Evolutionary conservation across 2,797 vertebrate species (phyloP).

Genomic region (Sebastes goodei): DNA sequence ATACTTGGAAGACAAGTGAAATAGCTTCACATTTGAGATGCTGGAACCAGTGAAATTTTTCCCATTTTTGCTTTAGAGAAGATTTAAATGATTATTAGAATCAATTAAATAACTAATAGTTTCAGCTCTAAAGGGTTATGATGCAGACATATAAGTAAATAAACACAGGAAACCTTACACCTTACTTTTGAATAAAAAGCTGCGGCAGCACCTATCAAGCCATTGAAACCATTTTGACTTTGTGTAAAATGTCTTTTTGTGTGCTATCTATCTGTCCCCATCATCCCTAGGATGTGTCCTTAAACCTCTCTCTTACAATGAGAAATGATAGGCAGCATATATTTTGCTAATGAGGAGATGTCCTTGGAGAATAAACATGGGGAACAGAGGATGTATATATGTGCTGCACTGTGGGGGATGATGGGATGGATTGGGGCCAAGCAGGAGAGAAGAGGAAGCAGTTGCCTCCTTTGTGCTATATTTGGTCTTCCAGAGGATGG

Average conservation of each 20-base stretch:
- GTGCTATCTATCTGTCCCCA: constrained; percentile 30
- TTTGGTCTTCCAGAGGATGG: constrained; percentile 80
- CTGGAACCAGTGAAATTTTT: background rate
- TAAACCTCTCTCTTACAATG: constrained; percentile 53
- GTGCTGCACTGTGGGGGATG: constrained; percentile 73
- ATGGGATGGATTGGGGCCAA: constrained; percentile 73
- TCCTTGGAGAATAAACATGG: constrained; percentile 71
- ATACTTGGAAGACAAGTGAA: background rate
- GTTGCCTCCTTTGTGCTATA: constrained; percentile 81
- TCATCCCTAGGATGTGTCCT: constrained; percentile 53
- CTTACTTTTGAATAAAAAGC: background rate
- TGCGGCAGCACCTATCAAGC: background rate
- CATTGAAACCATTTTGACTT: background rate
- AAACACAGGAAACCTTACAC: background rate
- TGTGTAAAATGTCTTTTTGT: constrained; percentile 17
- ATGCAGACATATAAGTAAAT: background rate
- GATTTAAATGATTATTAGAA: too few relatives aligned
- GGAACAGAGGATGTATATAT: constrained; percentile 69
- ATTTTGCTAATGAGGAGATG: constrained; percentile 76
- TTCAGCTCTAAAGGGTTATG: background rate
- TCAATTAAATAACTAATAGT: background rate
- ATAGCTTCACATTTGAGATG: background rate
- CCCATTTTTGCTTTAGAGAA: too few relatives aligned
- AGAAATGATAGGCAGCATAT: constrained; percentile 71
- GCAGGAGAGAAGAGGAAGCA: constrained; percentile 78